These are phyloP conservation scores for Avahi laniger DNA, from an alignment of 2,797 vertebrate species.

Conservation along the genomic window DNA sequence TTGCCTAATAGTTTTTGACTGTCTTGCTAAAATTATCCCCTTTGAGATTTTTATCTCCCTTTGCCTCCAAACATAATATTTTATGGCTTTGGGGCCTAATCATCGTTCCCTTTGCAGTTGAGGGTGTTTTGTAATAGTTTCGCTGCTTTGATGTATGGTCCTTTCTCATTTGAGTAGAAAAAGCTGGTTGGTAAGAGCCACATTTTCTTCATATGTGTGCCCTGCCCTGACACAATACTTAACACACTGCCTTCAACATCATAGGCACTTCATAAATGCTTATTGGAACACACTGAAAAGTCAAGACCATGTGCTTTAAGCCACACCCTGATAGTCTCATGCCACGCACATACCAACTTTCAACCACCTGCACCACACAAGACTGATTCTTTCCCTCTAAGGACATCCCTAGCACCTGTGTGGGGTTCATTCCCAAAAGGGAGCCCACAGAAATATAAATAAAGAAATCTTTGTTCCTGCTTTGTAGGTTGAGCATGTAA, in stretches of 20 bases:
- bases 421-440: background rate
- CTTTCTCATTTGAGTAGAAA: background rate
- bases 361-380: background rate
- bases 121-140: background rate
- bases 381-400: background rate
- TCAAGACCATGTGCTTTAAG: background rate
- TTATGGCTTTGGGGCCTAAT: background rate
- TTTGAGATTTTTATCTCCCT: background rate
- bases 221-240: background rate
- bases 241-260: background rate
- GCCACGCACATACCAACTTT: background rate
- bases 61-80: background rate
- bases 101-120: background rate
- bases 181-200: background rate
- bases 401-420: background rate
- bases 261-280: background rate
- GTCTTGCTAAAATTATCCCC: background rate
- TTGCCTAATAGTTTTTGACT: background rate
- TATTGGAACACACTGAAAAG: background rate
- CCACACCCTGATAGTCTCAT: background rate
- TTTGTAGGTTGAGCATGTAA: background rate
- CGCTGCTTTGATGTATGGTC: background rate
- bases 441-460: background rate
- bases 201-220: background rate
- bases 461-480: background rate